Base-by-base conservation (phyloP, 2,888 invertebrate genomes). In the Oxycera nigricornis region DNA sequence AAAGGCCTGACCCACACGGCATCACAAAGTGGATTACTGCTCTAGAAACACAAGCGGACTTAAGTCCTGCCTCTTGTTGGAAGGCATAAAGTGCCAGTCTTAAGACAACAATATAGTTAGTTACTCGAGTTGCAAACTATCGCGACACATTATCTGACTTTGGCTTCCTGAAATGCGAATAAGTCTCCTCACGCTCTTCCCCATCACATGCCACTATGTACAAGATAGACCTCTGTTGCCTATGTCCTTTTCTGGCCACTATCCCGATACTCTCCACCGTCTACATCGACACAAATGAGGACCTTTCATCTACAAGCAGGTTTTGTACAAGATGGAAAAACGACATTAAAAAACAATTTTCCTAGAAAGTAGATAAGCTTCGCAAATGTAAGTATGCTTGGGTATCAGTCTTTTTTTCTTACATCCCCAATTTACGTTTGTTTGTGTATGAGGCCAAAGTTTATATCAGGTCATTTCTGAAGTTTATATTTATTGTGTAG, bases 281-380 rank as follows among this genome's bases (percentile, higher is more conserved):
- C 61, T 17, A 22, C 61, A 20, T 28, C 20, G 31, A 28, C 61
- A 26, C 24, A 46, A 50, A 57, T n/a, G n/a, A n/a, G n/a, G 72
- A 72, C 75, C 57, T 75, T 75, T 75, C 72, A 75, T 75, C 65
- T 20, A 20, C 46, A n/a, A 26, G 30, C 26, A 68, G 50, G 61
- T 61, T 50, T 30, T n/a, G n/a, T 68, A 41, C 67, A 67, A 65
- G 67, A 65, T 73, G 75, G 75, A 62, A 72, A 72, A 74, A 75
- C 73, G 75, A 75, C 75, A 75, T 75, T 75, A 75, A 75, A 75
- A 75, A 75, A 75, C 75, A 75, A 75, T 75, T 75, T 75, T 73
- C 74, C 67, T 59, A 35, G 68, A 73, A 75, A 67, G 75, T 46
- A 73, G 75, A 75, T 75, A 75, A 75, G 75, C 75, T 55, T 41